phyloP scores from a whole-genome alignment of 1,140 invertebrate species.

The Euglossa dilemma region DNA sequence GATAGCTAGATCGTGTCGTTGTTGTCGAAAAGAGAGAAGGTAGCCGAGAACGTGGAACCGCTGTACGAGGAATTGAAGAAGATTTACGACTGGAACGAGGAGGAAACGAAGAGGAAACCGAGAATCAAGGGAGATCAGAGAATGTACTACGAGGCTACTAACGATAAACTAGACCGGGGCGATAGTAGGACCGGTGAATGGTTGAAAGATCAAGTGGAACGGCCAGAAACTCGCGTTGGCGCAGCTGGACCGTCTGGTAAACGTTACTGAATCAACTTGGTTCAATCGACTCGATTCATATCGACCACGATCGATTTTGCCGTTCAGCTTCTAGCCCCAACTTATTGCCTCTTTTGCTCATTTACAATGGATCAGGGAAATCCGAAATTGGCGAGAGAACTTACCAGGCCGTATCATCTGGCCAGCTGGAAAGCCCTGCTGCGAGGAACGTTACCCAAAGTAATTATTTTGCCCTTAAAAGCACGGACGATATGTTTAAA shows the following conservation, averaged over 20 bases:
- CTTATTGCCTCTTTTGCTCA: slow-evolving; percentile 18
- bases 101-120: slow-evolving; percentile 34
- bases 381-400: slow-evolving; percentile 1
- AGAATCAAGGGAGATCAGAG: slow-evolving; percentile 62
- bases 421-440: neutral
- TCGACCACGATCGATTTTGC: neutral
- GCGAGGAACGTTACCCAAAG: slow-evolving; percentile 55
- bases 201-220: neutral
- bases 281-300: slow-evolving; percentile 7
- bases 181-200: neutral
- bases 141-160: slow-evolving; percentile 24
- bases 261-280: slow-evolving; percentile 11
- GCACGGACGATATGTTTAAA: slow-evolving; percentile 73
- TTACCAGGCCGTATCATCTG: slow-evolving; percentile 1
- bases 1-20: neutral
- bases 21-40: slow-evolving; percentile 2
- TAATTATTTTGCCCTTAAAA: slow-evolving; percentile 71
- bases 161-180: slow-evolving; percentile 35
- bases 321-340: slow-evolving; percentile 25
- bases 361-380: neutral
- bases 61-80: slow-evolving; percentile 59
- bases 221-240: neutral
- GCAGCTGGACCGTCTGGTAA: slow-evolving; percentile 27
- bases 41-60: slow-evolving; percentile 21
- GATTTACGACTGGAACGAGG: slow-evolving; percentile 57